Evolutionary conservation across 2,797 vertebrate genomes (phyloP).

Genomic region (Sebastes paucispinis): DNA sequence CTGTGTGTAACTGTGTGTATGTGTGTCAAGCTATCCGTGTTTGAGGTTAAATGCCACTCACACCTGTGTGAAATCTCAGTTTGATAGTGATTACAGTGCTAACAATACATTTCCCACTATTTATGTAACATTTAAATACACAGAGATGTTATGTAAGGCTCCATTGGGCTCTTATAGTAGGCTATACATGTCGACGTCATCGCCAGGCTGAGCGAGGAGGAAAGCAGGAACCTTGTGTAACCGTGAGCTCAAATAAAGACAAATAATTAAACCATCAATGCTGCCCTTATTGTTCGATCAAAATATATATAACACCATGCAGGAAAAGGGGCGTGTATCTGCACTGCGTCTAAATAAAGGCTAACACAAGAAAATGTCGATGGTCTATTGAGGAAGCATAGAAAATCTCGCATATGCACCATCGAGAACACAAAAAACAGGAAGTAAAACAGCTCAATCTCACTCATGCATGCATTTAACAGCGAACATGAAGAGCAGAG

Average conservation of each 20-base stretch:
- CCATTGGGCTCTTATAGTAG: constrained; percentile 49
- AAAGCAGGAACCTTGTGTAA: neutral
- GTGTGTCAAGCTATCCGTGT: neutral
- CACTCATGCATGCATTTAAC: neutral
- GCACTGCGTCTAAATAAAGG: neutral
- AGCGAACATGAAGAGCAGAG: neutral
- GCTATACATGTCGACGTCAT: constrained; percentile 66
- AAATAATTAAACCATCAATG: neutral
- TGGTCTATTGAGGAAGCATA: neutral
- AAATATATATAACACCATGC: neutral
- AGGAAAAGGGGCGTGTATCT: neutral
- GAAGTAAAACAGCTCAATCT: neutral
- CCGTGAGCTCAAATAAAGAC: neutral
- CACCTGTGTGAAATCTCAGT: neutral
- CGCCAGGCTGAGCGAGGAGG: neutral
- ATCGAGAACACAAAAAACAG: neutral
- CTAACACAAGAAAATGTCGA: neutral
- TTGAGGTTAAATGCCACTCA: neutral
- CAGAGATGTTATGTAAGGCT: constrained; percentile 65
- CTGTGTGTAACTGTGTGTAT: neutral
- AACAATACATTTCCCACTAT: constrained; percentile 27
- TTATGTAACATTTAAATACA: constrained; percentile 70
- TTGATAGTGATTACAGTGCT: neutral
- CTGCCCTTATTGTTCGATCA: neutral
- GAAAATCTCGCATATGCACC: neutral